Evolutionary conservation across 2,113 vertebrate genomes (phyloP).

Genomic region (Macrotis lagotis): DNA sequence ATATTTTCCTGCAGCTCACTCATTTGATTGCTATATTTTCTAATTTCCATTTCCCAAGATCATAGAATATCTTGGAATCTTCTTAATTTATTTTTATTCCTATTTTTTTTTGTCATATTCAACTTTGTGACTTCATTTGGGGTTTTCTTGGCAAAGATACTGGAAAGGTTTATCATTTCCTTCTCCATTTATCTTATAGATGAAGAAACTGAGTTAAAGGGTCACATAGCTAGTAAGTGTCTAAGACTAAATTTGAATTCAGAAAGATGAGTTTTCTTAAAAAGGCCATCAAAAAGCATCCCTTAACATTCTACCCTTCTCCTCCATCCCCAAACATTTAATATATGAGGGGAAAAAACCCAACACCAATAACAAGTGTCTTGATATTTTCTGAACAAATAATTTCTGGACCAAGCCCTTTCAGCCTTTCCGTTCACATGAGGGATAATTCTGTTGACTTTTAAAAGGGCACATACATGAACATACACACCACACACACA

Average conservation of each 20-base stretch:
- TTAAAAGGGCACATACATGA: constrained; percentile 38
- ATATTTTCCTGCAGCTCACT: neutral
- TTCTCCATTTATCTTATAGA: neutral
- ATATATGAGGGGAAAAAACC: neutral
- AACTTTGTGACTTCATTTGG: neutral
- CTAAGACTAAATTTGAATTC: neutral
- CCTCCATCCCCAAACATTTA: neutral
- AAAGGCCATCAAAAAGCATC: neutral
- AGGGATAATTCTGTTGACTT: constrained; percentile 60
- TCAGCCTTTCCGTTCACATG: constrained; percentile 49
- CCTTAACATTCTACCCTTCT: neutral
- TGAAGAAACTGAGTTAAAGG: neutral
- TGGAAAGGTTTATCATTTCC: neutral
- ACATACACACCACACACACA: too few relatives aligned
- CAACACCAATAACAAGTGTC: neutral
- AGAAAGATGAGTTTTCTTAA: neutral
- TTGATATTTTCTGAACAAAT: constrained; percentile 46
- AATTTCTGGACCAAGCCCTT: constrained; percentile 10
- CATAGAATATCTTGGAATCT: neutral
- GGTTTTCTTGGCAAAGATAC: neutral
- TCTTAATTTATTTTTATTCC: neutral
- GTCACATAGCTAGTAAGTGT: neutral
- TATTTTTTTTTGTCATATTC: neutral
- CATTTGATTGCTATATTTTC: neutral
- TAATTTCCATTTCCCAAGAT: neutral